A percentile compares a stretch with the other conserved stretches of the same genome.
phyloP scores from a whole-genome alignment of 2,888 invertebrate species.

The Slavum lentiscoides region DNA sequence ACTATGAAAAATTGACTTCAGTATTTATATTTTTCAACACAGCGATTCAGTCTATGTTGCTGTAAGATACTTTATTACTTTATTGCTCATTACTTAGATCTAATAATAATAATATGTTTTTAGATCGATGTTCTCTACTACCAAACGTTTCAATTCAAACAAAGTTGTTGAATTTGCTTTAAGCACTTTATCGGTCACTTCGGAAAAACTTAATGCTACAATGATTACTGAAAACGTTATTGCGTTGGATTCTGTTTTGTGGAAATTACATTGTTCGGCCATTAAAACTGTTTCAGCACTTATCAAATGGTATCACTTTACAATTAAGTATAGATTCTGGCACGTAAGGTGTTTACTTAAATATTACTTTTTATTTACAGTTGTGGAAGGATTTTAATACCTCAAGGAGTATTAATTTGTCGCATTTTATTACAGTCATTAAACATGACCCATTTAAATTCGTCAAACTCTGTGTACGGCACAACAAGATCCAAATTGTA shows the following conservation, averaged over 20 bases:
- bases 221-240: conserved; percentile 51
- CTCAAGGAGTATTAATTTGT: conserved; percentile 53
- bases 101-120: conserved; percentile 17
- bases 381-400: conserved; percentile 54
- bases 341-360: too few species aligned
- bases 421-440: conserved; percentile 54
- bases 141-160: conserved; percentile 51
- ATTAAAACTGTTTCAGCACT: conserved; percentile 53
- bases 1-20: conserved; percentile 48
- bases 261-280: conserved; percentile 50
- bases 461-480: conserved; percentile 45
- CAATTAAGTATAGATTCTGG: too few species aligned
- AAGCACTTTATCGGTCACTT: conserved; percentile 52
- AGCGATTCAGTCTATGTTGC: conserved; percentile 53
- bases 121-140: conserved; percentile 54
- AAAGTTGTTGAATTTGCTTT: conserved; percentile 52
- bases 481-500: conserved; percentile 51
- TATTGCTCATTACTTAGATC: neutral
- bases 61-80: conserved; percentile 43
- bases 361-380: conserved; percentile 41
- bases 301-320: conserved; percentile 51
- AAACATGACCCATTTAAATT: conserved; percentile 50
- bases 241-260: conserved; percentile 51
- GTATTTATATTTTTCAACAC: conserved; percentile 37
- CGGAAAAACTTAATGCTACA: conserved; percentile 41